These are phyloP conservation scores for Ophraella communa DNA, from an alignment of 2,888 invertebrate species.

Conservation along the genomic window DNA sequence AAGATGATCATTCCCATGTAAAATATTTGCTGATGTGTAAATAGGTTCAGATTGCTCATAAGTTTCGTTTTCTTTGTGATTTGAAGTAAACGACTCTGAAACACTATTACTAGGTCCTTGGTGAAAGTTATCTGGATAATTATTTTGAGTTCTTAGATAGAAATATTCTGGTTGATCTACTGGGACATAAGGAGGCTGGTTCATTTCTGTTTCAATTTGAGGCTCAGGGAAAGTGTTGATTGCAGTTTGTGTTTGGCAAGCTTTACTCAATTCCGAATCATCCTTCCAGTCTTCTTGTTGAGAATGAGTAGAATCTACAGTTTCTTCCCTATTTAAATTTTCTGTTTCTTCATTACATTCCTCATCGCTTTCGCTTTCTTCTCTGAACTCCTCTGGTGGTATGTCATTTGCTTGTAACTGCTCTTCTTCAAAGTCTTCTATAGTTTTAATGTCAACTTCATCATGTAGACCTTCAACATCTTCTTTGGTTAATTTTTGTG, in stretches of 20 bases:
- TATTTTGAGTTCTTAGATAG: slow-evolving; percentile 30
- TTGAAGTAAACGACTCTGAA: slow-evolving; percentile 27
- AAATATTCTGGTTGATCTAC: slow-evolving; percentile 37
- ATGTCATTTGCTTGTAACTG: slow-evolving; percentile 28
- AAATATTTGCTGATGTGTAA: slow-evolving; percentile 49
- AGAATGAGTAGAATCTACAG: slow-evolving; percentile 38
- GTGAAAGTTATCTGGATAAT: slow-evolving; percentile 13
- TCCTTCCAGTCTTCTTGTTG: slow-evolving; percentile 36
- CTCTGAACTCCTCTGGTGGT: slow-evolving; percentile 25
- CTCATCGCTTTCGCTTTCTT: slow-evolving; percentile 13
- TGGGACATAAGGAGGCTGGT: slow-evolving; percentile 28
- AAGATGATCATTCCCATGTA: slow-evolving; percentile 48
- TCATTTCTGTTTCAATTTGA: slow-evolving; percentile 27
- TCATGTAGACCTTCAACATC: slow-evolving; percentile 3
- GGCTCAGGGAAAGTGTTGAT: slow-evolving; percentile 32
- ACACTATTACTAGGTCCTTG: slow-evolving; percentile 20
- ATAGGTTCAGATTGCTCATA: slow-evolving; percentile 48
- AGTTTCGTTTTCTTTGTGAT: slow-evolving; percentile 26
- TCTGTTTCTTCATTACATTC: slow-evolving; percentile 34
- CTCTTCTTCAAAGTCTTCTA: slow-evolving; percentile 34
- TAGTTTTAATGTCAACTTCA: slow-evolving; percentile 31
- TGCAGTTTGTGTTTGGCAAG: slow-evolving; percentile 54
- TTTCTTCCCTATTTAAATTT: slow-evolving; percentile 32
- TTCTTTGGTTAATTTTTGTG: slow-evolving; percentile 2
- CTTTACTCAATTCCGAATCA: slow-evolving; percentile 55